These are phyloP conservation scores for Dendrocincla tyrannina DNA, from an alignment of 2,797 vertebrate species.

Conservation along the genomic window DNA sequence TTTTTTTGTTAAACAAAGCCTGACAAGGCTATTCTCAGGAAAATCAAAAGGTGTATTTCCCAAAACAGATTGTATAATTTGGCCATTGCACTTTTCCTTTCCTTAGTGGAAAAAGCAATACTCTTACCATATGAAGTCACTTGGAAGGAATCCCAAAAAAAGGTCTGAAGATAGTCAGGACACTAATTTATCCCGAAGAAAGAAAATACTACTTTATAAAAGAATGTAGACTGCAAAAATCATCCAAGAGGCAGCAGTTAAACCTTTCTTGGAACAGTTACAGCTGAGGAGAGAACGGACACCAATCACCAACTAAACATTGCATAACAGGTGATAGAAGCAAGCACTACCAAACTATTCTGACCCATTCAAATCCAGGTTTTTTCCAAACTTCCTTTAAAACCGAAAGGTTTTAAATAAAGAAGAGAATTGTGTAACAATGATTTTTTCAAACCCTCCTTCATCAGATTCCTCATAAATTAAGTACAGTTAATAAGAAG, in stretches of 20 bases:
- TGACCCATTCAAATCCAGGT: background rate
- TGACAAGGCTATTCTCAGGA: slow-evolving; percentile 13
- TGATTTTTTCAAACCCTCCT: background rate
- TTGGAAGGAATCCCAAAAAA: slow-evolving; percentile 56
- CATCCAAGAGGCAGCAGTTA: slow-evolving; percentile 36
- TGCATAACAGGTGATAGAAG: slow-evolving; percentile 14
- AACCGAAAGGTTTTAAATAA: background rate
- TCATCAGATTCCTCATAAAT: background rate
- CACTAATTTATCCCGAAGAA: slow-evolving; percentile 56
- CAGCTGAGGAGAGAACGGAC: background rate
- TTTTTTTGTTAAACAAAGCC: background rate
- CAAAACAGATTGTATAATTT: slow-evolving; percentile 49
- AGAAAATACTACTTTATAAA: slow-evolving; percentile 54
- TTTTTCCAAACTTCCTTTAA: slow-evolving; percentile 3
- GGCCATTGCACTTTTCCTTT: slow-evolving; percentile 32
- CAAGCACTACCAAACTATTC: background rate
- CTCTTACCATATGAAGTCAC: slow-evolving; percentile 58
- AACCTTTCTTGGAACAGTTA: slow-evolving; percentile 24
- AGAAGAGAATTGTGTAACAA: background rate
- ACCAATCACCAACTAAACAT: background rate
- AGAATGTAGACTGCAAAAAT: slow-evolving; percentile 43
- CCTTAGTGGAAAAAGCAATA: slow-evolving; percentile 57
- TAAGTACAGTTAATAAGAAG: background rate
- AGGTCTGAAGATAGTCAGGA: slow-evolving; percentile 35
- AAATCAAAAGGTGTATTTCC: slow-evolving; percentile 43